Evolutionary conservation across 2,113 vertebrate genomes (phyloP), one percentile per base, ranked within the genome.

Genomic region (Phoenicopterus ruber): DNA sequence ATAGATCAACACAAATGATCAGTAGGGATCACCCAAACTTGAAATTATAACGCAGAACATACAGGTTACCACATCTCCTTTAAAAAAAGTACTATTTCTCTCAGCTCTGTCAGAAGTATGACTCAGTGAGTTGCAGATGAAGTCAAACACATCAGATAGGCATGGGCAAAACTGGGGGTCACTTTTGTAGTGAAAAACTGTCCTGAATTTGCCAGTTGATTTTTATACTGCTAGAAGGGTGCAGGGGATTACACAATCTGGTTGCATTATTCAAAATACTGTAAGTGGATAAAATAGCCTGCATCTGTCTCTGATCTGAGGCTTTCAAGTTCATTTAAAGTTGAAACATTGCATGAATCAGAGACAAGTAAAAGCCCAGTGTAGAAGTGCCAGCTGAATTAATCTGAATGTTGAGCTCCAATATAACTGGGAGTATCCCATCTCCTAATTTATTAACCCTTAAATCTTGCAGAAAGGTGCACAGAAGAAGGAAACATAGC

Each of bases 301-400:
- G 17, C 34, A 62, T 79, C 55, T 79, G 29, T 74, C 50, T 80
- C 52, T 86, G 36, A 66, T 57, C 66, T 57, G 57, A 86, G 24
- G 34, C 29, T 82, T 79, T 91, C 32, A 66, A 66, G 20, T 65
- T 86, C 10, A 47, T 73, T 88, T 86, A 52, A 79, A 79, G n/a
- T 17, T 29, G 26, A 93, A 50, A 62, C 0, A 2, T 55, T 46
- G 17, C 20, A 46, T 69, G 21, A 69, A 34, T 24, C 0, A 0
- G 32, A 22, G n/a, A 70, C 13, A 88, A 80, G 18, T n/a, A 65
- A 69, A 91, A 86, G 10, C 25, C 71, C 28, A 17, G 11, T 13
- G 18, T 15, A 86, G 55, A 66, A 93, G 52, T 2, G 3, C 7
- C 32, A n/a, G 7, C 13, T 62, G 66, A 91, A 74, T 42, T 61